Percentiles rank a stretch among this genome's conserved stretches.
Evolutionary conservation across 2,888 invertebrate species (phyloP).

Genomic region (Pollenia angustigena): DNA sequence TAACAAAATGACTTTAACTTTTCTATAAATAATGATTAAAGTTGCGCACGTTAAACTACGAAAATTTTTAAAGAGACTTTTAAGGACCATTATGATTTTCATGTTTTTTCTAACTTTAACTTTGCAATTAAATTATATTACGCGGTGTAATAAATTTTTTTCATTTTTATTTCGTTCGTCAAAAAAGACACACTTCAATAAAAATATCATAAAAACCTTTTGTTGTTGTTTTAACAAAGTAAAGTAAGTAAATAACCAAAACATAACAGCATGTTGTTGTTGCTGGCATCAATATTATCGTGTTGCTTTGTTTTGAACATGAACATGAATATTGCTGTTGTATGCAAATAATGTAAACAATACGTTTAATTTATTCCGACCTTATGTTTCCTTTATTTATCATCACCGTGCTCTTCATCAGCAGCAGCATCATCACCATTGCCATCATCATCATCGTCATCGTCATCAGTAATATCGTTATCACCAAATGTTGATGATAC

Average conservation of each 20-base stretch:
- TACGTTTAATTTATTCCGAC: conserved; percentile 66
- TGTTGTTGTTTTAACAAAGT: conserved; percentile 41
- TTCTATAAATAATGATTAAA: too few species aligned
- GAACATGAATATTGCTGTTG: conserved; percentile 60
- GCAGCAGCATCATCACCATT: background rate
- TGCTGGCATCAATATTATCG: conserved; percentile 6
- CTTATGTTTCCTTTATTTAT: conserved; percentile 52
- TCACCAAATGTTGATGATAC: conserved; percentile 52
- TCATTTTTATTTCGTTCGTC: conserved; percentile 20
- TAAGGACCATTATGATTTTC: too few species aligned
- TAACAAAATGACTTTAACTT: too few species aligned
- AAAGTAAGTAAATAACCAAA: conserved; percentile 45
- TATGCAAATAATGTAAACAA: conserved; percentile 66
- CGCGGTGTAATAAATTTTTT: too few species aligned
- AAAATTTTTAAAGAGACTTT: too few species aligned
- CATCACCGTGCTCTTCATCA: conserved; percentile 17
- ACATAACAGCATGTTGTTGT: conserved; percentile 51
- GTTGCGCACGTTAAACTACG: too few species aligned
- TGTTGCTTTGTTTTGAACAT: conserved; percentile 25
- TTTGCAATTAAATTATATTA: too few species aligned
- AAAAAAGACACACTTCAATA: conserved; percentile 14
- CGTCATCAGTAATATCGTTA: conserved; percentile 24
- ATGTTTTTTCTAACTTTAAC: too few species aligned
- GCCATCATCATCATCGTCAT: background rate
- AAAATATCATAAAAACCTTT: conserved; percentile 19